Evolutionary conservation across 2,888 invertebrate species (phyloP).

Genomic region (Malthinus flaveolus): DNA sequence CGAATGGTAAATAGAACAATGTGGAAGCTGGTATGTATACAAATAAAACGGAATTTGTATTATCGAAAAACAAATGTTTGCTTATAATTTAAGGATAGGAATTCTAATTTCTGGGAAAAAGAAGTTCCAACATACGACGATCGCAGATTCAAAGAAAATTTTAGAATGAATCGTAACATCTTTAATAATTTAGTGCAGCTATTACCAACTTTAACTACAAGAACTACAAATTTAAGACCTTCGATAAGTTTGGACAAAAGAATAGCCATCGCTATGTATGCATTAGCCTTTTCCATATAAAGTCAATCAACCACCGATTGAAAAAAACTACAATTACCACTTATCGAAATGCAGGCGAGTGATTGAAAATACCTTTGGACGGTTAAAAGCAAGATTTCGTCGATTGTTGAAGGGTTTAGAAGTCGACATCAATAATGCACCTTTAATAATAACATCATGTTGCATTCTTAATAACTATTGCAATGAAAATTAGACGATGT

Average conservation of each 20-base stretch:
- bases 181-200: not conserved
- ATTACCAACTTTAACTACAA: not conserved
- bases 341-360: conserved; percentile 4
- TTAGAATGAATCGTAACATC: not conserved
- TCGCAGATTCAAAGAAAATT: not conserved
- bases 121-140: not conserved
- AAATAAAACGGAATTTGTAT: no score
- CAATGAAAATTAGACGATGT: not conserved
- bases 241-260: not conserved
- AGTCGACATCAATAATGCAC: conserved; percentile 1
- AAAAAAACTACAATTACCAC: no score
- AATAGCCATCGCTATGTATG: conserved; percentile 1
- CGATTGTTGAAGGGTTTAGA: conserved; percentile 3
- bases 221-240: not conserved
- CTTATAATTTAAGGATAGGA: not conserved
- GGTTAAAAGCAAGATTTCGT: conserved; percentile 1
- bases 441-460: not conserved
- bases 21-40: not conserved
- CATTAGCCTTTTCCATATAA: not conserved
- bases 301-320: not conserved
- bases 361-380: conserved; percentile 3
- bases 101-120: conserved; percentile 1
- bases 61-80: not conserved
- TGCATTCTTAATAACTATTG: conserved; percentile 6
- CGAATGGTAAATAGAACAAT: conserved; percentile 7